These are phyloP conservation scores for Ceyx melanurus DNA, from an alignment of 2,113 vertebrate genomes.

Conservation along the genomic window DNA sequence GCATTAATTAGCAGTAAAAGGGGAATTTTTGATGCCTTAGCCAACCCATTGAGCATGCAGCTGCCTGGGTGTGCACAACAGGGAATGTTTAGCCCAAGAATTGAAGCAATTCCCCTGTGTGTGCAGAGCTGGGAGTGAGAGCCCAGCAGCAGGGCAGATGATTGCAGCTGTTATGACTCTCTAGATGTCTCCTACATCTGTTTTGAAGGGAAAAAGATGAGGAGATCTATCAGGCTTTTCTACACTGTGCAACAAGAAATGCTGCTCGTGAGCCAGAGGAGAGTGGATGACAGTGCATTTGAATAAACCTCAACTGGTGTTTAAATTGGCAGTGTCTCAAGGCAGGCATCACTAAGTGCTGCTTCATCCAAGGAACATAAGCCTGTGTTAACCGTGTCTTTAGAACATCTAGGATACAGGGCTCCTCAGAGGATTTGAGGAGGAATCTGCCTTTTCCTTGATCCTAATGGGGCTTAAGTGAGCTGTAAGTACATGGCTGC, in stretches of 20 bases:
- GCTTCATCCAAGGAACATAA: not conserved
- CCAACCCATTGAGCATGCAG: conserved; percentile 24
- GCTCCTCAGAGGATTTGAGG: conserved; percentile 1
- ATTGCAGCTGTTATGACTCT: not conserved
- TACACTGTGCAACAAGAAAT: not conserved
- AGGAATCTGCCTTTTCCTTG: conserved; percentile 42
- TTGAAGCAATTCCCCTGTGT: not conserved
- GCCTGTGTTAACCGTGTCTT: not conserved
- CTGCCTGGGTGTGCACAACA: not conserved
- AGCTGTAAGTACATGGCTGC: conserved; percentile 24
- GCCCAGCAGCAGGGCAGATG: not conserved
- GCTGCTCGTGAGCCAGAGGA: not conserved
- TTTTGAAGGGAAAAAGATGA: not conserved
- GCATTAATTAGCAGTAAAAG: not conserved
- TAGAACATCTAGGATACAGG: not conserved
- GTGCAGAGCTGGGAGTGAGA: not conserved
- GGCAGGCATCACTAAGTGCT: conserved; percentile 11
- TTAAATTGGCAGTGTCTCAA: conserved; percentile 12
- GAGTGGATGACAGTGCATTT: not conserved
- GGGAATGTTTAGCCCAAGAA: not conserved
- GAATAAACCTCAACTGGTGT: conserved; percentile 25
- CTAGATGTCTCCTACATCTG: not conserved
- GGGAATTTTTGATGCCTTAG: not conserved
- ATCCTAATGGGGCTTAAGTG: conserved; percentile 39
- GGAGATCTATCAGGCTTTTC: not conserved